Conservation (phyloP, 2,888 invertebrate genomes). For the Leptopterna dolabrata region DNA sequence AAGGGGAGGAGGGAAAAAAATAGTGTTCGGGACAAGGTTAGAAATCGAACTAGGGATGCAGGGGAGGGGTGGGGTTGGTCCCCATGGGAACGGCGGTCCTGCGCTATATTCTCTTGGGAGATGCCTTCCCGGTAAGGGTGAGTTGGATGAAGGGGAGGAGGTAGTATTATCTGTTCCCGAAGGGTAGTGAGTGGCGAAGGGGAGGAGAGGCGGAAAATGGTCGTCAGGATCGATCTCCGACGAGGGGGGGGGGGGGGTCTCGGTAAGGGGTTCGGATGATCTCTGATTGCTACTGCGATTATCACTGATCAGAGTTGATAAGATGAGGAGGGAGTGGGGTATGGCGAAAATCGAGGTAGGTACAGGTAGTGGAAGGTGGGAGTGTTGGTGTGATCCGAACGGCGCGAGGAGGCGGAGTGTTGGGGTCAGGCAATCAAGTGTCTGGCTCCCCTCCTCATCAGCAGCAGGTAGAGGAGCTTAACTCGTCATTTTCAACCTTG, state of each 20-base stretch:
- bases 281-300: slow-evolving; percentile 49
- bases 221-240: slow-evolving; percentile 50
- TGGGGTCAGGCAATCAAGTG: not conserved
- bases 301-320: slow-evolving; percentile 41
- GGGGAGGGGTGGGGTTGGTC: slow-evolving; percentile 65
- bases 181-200: not conserved
- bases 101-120: slow-evolving; percentile 56
- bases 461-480: not conserved
- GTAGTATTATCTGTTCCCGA: slow-evolving; percentile 55
- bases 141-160: slow-evolving; percentile 62
- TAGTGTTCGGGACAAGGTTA: slow-evolving; percentile 55
- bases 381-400: too few species aligned
- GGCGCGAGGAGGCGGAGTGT: not conserved
- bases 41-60: slow-evolving; percentile 52
- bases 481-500: not conserved
- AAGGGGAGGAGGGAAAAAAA: slow-evolving; percentile 31
- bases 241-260: not conserved
- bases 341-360: too few species aligned
- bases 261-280: slow-evolving; percentile 16
- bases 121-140: slow-evolving; percentile 55
- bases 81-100: slow-evolving; percentile 71
- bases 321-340: not conserved
- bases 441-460: not conserved
- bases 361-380: too few species aligned
- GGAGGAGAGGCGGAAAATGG: slow-evolving; percentile 46